Conservation (phyloP, 2,888 invertebrate genomes). For the Ommatoiulus sabulosus region DNA sequence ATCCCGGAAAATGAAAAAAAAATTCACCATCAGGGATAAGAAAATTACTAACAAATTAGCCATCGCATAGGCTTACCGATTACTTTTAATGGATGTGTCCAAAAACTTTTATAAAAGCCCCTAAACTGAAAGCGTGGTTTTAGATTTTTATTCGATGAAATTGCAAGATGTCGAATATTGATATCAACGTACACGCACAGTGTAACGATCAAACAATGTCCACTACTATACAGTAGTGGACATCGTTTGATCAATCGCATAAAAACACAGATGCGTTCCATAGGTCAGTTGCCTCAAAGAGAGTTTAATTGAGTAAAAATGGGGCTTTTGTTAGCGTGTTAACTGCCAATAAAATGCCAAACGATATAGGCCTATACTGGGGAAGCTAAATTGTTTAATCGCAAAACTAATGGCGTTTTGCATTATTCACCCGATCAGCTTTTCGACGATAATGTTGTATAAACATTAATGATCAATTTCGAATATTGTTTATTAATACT, state of each 20-base stretch:
- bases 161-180: too few relatives aligned
- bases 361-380: not conserved
- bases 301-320: not conserved
- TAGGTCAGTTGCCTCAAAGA: not conserved
- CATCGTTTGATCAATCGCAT: too few relatives aligned
- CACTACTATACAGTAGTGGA: too few relatives aligned
- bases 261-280: too few relatives aligned
- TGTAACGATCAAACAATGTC: too few relatives aligned
- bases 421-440: not conserved
- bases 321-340: not conserved
- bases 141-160: too few relatives aligned
- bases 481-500: too few relatives aligned
- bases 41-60: not conserved
- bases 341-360: not conserved
- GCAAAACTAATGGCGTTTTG: not conserved
- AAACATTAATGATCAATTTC: not conserved
- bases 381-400: not conserved
- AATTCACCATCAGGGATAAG: not conserved
- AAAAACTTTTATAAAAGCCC: too few relatives aligned
- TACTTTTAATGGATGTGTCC: too few relatives aligned
- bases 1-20: not conserved
- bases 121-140: too few relatives aligned
- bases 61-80: too few relatives aligned
- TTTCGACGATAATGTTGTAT: not conserved
- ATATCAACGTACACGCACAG: too few relatives aligned